Base-by-base conservation (phyloP, 2,797 vertebrate genomes). In the Sebastes alutus region DNA sequence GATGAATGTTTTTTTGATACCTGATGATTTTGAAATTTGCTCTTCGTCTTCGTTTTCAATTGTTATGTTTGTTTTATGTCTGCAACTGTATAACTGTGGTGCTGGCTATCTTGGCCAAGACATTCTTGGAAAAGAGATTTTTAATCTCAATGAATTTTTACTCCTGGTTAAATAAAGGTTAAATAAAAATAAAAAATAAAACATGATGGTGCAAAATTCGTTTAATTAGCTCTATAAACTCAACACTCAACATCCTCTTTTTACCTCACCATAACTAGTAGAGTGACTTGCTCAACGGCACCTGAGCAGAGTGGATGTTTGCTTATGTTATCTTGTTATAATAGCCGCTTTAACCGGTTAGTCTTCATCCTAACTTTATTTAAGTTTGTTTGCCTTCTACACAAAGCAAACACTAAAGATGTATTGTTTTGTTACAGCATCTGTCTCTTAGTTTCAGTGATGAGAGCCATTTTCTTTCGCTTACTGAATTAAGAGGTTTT, bases 401-500 rank as follows among this genome's bases (percentile, higher is more conserved):
- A 52, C 32, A 81, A 42, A 16, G 30, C 6, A 84, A 61, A 23
- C 22, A 72, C 32, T 62, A 33, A 33, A 25, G 11, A 13, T 12
- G 52, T 71, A 49, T 25, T 68, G 54, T 42, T 42, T 52, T 38
- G 10, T 66, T 64, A 22, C 29, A 79, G 60, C 23, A 16, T 75
- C 64, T 5, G 18, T 58, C 25, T 42, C 8, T 42, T 30, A 63
- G 64, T 68, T 77, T 65, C 61, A 72, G 49, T 71, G 77, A 76
- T 73, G 60, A 65, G 49, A 77, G 56, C 56, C 29, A 81, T 82
- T 86, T 77, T 22, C 72, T 72, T 71, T 61, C 20, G 13, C 52
- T 56, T 82, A 91, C 59, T 86, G 72, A 63, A 80, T 91, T 84
- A 80, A 10, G 12, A n/a, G 59, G 14, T 23, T 72, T 83, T 29